Conservation (phyloP, 2,797 vertebrate genomes). For the Cheirogaleus major region DNA sequence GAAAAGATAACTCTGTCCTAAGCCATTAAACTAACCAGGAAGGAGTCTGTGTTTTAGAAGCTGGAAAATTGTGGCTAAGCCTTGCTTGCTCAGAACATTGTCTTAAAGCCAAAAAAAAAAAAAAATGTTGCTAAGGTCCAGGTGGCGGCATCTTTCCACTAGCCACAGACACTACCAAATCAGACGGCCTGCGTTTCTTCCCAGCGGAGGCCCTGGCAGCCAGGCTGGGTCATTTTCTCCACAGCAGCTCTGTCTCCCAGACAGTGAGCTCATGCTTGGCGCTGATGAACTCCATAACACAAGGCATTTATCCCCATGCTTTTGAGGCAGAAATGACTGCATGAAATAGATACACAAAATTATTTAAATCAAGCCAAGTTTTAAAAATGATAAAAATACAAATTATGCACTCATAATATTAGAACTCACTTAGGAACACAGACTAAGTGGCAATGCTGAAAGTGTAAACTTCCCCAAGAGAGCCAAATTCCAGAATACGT, state of each 20-base stretch:
- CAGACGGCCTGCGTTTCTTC: background rate
- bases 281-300: background rate
- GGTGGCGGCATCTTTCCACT: conserved; percentile 2
- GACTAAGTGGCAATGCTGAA: background rate
- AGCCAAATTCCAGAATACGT: background rate
- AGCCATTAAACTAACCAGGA: background rate
- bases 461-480: background rate
- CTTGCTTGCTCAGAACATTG: conserved; percentile 25
- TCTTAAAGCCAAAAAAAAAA: conserved; percentile 30
- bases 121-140: conserved; percentile 5
- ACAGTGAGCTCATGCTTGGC: conserved; percentile 75
- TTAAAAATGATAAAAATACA: background rate
- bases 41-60: background rate
- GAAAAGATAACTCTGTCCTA: background rate
- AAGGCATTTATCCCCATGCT: background rate
- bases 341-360: background rate
- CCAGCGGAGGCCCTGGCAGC: background rate
- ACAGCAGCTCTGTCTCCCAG: conserved; percentile 50
- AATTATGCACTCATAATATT: background rate
- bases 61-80: conserved; percentile 48
- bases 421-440: background rate
- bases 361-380: conserved; percentile 14
- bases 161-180: conserved; percentile 1
- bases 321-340: conserved; percentile 18
- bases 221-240: conserved; percentile 17